Evolutionary conservation across 2,113 vertebrate species (phyloP).

Genomic region (Clarias batrachus): DNA sequence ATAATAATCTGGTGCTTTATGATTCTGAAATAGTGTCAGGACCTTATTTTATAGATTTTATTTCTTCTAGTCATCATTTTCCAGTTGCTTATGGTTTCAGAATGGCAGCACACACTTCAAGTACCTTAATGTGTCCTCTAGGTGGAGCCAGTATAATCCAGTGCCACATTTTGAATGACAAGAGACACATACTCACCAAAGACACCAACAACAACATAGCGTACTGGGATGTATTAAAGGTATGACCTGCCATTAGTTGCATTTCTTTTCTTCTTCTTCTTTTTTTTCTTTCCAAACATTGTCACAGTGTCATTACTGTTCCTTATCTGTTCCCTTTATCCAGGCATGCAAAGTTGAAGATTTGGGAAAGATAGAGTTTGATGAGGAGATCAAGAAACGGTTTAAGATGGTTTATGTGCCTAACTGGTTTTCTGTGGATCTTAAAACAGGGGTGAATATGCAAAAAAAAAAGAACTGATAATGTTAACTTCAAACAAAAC

Average conservation of each 20-base stretch:
- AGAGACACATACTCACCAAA: conserved; percentile 98
- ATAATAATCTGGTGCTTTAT: neutral
- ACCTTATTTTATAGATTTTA: neutral
- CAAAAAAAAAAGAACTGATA: neutral
- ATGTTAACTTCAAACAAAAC: neutral
- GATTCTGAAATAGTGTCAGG: neutral
- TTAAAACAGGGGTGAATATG: conserved; percentile 89
- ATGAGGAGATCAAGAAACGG: conserved; percentile 97
- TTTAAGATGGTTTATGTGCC: conserved; percentile 99
- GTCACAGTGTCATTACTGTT: neutral
- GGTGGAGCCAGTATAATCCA: conserved; percentile 98
- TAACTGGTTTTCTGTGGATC: conserved; percentile 98
- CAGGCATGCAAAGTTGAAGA: conserved; percentile 98
- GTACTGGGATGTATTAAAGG: conserved; percentile 97
- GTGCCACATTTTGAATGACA: conserved; percentile 98
- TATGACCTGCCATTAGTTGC: conserved; percentile 61
- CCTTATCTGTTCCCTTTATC: conserved; percentile 40
- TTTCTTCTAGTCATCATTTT: neutral
- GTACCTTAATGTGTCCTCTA: conserved; percentile 52
- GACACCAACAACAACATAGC: conserved; percentile 98
- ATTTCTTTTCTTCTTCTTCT: no score
- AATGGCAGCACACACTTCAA: neutral
- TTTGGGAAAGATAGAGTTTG: conserved; percentile 96
- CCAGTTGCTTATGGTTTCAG: neutral
- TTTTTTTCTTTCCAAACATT: neutral